These are phyloP conservation scores for Edolisoma coerulescens DNA, from an alignment of 2,113 vertebrate species.

Conservation along the genomic window DNA sequence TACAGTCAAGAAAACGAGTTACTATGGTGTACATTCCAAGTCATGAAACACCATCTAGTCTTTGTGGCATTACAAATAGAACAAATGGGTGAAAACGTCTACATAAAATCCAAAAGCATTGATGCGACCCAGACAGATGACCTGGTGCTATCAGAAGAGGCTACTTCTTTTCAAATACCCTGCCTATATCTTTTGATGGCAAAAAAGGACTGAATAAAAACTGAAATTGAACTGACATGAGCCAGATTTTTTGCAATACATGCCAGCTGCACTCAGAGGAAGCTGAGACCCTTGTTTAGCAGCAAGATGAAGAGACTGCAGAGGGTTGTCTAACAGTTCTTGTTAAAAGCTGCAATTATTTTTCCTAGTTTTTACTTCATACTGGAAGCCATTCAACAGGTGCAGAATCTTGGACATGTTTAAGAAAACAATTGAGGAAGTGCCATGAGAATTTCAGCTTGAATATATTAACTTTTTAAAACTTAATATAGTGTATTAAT, in stretches of 20 bases:
- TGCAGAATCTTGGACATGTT: neutral
- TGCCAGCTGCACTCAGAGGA: neutral
- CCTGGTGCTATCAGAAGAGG: neutral
- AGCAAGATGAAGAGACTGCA: neutral
- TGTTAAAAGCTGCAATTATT: neutral
- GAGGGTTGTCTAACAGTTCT: neutral
- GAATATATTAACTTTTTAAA: neutral
- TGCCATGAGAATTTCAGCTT: neutral
- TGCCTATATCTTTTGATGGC: neutral
- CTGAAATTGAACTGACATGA: neutral
- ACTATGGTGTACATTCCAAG: neutral
- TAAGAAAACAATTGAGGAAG: neutral
- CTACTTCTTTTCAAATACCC: neutral
- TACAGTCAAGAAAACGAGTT: neutral
- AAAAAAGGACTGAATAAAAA: neutral
- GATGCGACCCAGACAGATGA: neutral
- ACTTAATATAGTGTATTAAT: neutral
- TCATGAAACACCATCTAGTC: neutral
- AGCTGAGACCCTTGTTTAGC: neutral
- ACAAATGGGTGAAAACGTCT: neutral
- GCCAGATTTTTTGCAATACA: neutral
- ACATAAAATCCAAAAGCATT: neutral
- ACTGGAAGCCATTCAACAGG: neutral
- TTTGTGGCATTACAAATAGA: neutral
- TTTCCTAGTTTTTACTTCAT: neutral